These are phyloP conservation scores for Arenicola marina DNA, from an alignment of 2,888 invertebrate genomes.

Conservation along the genomic window DNA sequence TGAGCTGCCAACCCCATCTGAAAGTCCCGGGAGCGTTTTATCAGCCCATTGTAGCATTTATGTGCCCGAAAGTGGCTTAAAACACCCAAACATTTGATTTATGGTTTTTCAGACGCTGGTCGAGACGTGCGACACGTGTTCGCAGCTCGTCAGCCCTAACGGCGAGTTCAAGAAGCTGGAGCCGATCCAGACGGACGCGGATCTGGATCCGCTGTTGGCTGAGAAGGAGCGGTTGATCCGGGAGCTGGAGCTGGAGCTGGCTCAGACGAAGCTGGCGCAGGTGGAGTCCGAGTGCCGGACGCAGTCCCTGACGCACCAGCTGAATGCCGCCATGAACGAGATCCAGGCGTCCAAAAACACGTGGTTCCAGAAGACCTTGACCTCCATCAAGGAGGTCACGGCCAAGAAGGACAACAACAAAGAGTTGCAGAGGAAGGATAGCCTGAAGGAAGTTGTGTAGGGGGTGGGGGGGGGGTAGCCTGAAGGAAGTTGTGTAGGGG, in stretches of 20 bases:
- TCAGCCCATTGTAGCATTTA: too few relatives aligned
- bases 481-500: too few relatives aligned
- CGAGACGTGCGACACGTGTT: constrained; percentile 34
- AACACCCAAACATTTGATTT: too few relatives aligned
- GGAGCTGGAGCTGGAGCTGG: constrained; percentile 92
- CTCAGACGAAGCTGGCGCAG: constrained; percentile 93
- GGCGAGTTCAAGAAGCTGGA: constrained; percentile 43
- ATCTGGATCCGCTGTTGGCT: constrained; percentile 42
- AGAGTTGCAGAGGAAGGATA: not conserved
- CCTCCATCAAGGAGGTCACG: constrained; percentile 64
- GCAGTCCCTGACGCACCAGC: constrained; percentile 87
- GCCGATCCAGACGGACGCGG: constrained; percentile 39
- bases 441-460: too few relatives aligned
- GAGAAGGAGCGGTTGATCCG: constrained; percentile 61
- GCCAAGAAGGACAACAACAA: constrained; percentile 7
- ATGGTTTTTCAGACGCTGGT: constrained; percentile 14
- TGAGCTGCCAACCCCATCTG: too few relatives aligned
- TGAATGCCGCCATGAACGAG: constrained; percentile 81
- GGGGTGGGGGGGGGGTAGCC: too few relatives aligned
- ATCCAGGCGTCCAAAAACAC: constrained; percentile 73
- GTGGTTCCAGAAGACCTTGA: constrained; percentile 92
- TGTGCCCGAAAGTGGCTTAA: too few relatives aligned
- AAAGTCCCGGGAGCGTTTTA: too few relatives aligned
- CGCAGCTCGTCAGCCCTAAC: constrained; percentile 46
- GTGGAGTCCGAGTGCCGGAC: constrained; percentile 97